Evolutionary conservation across 2,113 vertebrate genomes (phyloP).

Genomic region (Todiramphus chloris): DNA sequence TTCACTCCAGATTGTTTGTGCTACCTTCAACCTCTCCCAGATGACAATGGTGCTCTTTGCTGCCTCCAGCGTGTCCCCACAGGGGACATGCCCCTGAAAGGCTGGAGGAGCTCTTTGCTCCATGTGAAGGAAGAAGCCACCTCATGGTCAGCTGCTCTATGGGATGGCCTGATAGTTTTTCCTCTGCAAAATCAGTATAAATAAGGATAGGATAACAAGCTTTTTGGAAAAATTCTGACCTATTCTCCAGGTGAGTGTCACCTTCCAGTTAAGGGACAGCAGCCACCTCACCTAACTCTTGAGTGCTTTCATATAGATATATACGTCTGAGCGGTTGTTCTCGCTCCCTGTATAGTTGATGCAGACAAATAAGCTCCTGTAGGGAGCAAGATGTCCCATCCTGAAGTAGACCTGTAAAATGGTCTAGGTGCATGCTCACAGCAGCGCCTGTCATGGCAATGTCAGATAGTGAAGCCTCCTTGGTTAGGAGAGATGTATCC

Average conservation of each 20-base stretch:
- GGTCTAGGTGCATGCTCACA: not conserved
- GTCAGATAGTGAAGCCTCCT: not conserved
- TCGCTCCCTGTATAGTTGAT: not conserved
- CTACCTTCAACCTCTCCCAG: not conserved
- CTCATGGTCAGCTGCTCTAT: not conserved
- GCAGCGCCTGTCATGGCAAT: not conserved
- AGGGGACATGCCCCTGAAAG: fast-evolving
- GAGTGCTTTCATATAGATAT: fast-evolving
- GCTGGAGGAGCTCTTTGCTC: not conserved
- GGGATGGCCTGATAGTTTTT: not conserved
- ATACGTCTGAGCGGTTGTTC: not conserved
- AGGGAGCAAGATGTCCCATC: not conserved
- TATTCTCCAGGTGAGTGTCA: not conserved
- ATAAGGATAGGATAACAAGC: not conserved
- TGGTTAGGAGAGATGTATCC: no score
- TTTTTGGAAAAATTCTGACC: not conserved
- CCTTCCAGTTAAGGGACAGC: not conserved
- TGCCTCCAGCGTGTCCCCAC: not conserved
- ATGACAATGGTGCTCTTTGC: not conserved
- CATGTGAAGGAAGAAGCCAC: not conserved
- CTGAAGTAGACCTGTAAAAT: not conserved
- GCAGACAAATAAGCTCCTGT: not conserved
- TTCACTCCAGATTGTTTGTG: not conserved
- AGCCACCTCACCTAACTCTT: not conserved
- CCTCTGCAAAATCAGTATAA: not conserved